Evolutionary conservation across 2,797 vertebrate species (phyloP).

Genomic region (Muscicapa comitata): DNA sequence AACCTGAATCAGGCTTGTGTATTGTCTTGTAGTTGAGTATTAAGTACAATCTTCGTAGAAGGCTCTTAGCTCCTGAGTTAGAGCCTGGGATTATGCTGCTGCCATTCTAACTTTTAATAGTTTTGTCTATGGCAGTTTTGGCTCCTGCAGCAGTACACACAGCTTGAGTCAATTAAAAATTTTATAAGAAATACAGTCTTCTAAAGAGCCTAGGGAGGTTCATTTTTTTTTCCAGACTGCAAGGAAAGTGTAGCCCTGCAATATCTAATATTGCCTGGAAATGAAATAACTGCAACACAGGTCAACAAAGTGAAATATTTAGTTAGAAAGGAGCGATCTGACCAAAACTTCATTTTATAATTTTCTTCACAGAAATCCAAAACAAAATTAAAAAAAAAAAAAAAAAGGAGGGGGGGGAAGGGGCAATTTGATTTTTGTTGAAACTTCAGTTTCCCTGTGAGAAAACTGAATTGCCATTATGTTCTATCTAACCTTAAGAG

Average conservation of each 20-base stretch:
- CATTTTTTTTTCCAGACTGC: neutral
- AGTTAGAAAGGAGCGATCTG: neutral
- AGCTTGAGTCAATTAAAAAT: neutral
- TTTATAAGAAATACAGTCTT: neutral
- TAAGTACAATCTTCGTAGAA: neutral
- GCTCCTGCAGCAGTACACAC: neutral
- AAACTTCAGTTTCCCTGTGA: neutral
- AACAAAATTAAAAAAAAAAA: neutral
- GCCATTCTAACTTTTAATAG: neutral
- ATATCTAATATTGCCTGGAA: neutral
- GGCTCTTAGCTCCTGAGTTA: neutral
- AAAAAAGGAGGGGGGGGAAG: accelerated
- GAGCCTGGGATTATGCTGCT: neutral
- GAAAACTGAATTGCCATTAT: neutral
- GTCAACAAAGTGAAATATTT: neutral
- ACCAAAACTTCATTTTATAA: neutral
- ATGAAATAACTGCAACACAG: neutral
- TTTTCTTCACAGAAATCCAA: neutral
- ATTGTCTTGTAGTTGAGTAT: neutral
- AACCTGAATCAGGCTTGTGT: neutral
- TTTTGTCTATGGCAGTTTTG: neutral
- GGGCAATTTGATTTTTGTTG: neutral
- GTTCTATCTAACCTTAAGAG: neutral
- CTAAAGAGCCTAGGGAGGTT: neutral
- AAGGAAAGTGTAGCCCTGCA: neutral